These are phyloP conservation scores for Parapristionchus giblindavisi DNA, from an alignment of 2,888 invertebrate genomes.

Conservation along the genomic window DNA sequence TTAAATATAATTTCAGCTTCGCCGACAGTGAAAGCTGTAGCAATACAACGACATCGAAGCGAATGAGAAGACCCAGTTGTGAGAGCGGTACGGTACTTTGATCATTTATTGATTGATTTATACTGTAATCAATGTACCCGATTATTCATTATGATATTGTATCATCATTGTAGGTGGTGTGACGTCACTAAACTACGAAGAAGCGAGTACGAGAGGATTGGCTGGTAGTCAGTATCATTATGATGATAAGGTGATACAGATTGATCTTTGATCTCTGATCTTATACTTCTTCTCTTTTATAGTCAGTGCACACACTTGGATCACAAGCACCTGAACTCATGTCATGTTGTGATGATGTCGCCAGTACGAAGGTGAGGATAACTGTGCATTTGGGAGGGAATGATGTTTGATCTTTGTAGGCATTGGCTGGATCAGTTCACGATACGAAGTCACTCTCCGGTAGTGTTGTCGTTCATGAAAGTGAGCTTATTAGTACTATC, in stretches of 20 bases:
- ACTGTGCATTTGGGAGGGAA: neutral
- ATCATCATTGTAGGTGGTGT: constrained; percentile 35
- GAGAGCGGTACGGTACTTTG: constrained; percentile 36
- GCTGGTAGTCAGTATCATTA: constrained; percentile 77
- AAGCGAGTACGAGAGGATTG: constrained; percentile 80
- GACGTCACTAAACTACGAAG: constrained; percentile 67
- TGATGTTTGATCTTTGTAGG: constrained; percentile 42
- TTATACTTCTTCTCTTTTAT: neutral
- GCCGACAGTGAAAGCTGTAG: constrained; percentile 17
- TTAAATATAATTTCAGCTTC: constrained; percentile 29
- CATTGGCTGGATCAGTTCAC: constrained; percentile 61
- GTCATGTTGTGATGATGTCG: constrained; percentile 59
- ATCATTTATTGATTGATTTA: neutral
- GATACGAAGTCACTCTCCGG: constrained; percentile 60
- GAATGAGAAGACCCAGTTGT: constrained; percentile 38
- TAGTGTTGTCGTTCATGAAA: constrained; percentile 39
- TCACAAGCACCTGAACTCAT: constrained; percentile 30
- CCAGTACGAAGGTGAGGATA: constrained; percentile 45
- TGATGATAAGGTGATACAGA: constrained; percentile 64
- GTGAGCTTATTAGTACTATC: no score
- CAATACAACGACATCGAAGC: neutral
- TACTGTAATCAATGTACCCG: neutral
- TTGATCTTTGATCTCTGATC: neutral
- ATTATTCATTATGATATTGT: neutral
- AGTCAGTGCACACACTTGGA: constrained; percentile 37